phyloP scores from a whole-genome alignment of 2,797 vertebrate genomes.

The Notolabrus celidotus region DNA sequence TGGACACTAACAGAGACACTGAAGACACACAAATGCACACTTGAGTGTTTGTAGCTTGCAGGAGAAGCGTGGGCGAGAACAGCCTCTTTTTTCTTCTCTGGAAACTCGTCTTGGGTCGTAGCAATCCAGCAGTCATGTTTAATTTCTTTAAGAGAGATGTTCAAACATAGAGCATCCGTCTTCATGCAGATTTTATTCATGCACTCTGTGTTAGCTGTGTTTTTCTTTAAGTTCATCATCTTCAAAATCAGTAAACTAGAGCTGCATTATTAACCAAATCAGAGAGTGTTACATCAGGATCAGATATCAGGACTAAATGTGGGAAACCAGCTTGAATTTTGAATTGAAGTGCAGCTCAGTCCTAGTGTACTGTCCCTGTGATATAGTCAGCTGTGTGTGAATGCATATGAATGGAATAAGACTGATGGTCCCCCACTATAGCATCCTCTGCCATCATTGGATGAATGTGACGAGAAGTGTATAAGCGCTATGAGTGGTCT shows the following conservation, averaged over 20 bases:
- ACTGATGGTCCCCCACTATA: no score
- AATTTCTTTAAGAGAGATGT: slow-evolving; percentile 15
- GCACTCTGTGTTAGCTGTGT: slow-evolving; percentile 11
- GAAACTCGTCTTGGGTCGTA: slow-evolving; percentile 1
- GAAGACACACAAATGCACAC: neutral
- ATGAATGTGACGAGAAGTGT: no score
- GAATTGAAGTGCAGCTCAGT: no score
- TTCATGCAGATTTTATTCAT: slow-evolving; percentile 45
- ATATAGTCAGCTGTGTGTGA: no score
- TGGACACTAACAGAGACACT: neutral
- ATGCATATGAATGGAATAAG: no score
- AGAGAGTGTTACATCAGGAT: slow-evolving; percentile 12
- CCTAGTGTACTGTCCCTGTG: no score
- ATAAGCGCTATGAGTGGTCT: no score
- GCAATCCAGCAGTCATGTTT: slow-evolving; percentile 24
- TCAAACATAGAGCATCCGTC: slow-evolving; percentile 41
- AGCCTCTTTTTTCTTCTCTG: neutral
- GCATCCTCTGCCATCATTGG: no score
- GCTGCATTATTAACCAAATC: slow-evolving; percentile 27
- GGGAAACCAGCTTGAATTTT: neutral
- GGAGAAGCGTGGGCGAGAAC: slow-evolving; percentile 1
- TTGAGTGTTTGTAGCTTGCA: neutral
- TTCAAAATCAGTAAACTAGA: slow-evolving; percentile 11
- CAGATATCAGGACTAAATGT: neutral
- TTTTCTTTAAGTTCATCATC: slow-evolving; percentile 8